Percentiles rank a stretch among this genome's conserved stretches.
These are phyloP conservation scores for Channa striata DNA, from an alignment of 2,797 vertebrate species.

Conservation along the genomic window DNA sequence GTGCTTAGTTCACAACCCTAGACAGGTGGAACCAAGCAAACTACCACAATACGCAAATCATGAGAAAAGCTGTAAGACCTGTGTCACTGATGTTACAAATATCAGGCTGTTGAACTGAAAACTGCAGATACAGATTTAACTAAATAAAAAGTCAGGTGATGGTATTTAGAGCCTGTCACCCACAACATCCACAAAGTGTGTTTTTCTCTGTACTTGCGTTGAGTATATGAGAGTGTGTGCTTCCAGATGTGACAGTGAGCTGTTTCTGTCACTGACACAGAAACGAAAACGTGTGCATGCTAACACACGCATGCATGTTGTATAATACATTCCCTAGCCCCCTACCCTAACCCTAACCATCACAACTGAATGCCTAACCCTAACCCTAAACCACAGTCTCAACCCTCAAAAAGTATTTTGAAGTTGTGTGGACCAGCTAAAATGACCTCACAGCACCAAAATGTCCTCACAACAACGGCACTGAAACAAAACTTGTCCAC, in stretches of 20 bases:
- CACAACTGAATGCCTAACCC: too few relatives aligned
- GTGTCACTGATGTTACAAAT: slow-evolving; percentile 8
- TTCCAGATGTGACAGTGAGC: slow-evolving; percentile 48
- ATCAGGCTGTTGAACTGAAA: slow-evolving; percentile 1
- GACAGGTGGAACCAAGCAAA: slow-evolving; percentile 22
- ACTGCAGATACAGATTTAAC: slow-evolving; percentile 15
- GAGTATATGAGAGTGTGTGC: slow-evolving; percentile 8
- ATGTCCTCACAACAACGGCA: too few relatives aligned
- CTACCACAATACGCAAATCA: slow-evolving; percentile 22
- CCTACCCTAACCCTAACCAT: too few relatives aligned
- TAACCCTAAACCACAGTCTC: too few relatives aligned
- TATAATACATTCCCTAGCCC: too few relatives aligned
- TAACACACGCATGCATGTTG: slow-evolving; percentile 9
- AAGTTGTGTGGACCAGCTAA: too few relatives aligned
- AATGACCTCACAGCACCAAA: too few relatives aligned
- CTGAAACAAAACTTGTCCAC: too few relatives aligned
- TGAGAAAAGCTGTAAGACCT: slow-evolving; percentile 32
- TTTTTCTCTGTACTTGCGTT: slow-evolving; percentile 15
- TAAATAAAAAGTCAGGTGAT: slow-evolving; percentile 23
- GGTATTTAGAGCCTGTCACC: slow-evolving; percentile 20
- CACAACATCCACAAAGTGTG: background rate
- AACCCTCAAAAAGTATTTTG: too few relatives aligned
- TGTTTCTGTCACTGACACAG: slow-evolving; percentile 32
- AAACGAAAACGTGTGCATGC: background rate
- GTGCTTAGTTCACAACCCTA: slow-evolving; percentile 24